Percentiles rank a stretch among this genome's conserved stretches.
phyloP scores from a whole-genome alignment of 2,797 vertebrate species.

The Dallia pectoralis region DNA sequence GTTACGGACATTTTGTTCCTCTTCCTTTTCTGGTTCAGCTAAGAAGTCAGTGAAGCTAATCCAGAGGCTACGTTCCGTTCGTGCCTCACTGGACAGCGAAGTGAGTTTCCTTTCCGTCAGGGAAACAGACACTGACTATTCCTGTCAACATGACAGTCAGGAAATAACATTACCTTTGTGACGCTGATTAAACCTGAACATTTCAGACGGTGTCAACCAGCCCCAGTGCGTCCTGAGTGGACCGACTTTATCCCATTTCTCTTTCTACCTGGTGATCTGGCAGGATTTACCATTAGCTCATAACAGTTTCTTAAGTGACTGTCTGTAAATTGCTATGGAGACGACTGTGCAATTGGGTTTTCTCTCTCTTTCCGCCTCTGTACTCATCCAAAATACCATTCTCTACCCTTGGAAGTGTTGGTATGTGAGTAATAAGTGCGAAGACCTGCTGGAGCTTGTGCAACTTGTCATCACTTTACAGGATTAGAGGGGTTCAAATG shows the following conservation, averaged over 20 bases:
- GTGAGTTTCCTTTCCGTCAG: constrained; percentile 48
- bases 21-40: constrained; percentile 24
- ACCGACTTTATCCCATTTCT: constrained; percentile 33
- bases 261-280: constrained; percentile 34
- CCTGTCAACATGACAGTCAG: constrained; percentile 43
- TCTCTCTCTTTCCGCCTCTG: background rate
- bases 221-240: constrained; percentile 28
- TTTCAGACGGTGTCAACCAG: constrained; percentile 39
- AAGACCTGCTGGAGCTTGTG: constrained; percentile 37
- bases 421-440: constrained; percentile 46
- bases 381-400: constrained; percentile 7
- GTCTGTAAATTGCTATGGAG: constrained; percentile 45
- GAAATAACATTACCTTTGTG: constrained; percentile 53
- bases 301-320: constrained; percentile 52
- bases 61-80: constrained; percentile 45
- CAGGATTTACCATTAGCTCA: constrained; percentile 41
- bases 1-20: constrained; percentile 32
- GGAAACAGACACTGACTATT: constrained; percentile 33
- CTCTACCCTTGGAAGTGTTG: constrained; percentile 22
- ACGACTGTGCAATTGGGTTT: constrained; percentile 45
- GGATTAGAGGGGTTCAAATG: constrained; percentile 23
- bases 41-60: constrained; percentile 40
- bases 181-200: constrained; percentile 50
- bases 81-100: constrained; percentile 46
- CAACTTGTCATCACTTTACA: constrained; percentile 43